phyloP scores from a whole-genome alignment of 2,888 invertebrate species.

The Phlogophora meticulosa region DNA sequence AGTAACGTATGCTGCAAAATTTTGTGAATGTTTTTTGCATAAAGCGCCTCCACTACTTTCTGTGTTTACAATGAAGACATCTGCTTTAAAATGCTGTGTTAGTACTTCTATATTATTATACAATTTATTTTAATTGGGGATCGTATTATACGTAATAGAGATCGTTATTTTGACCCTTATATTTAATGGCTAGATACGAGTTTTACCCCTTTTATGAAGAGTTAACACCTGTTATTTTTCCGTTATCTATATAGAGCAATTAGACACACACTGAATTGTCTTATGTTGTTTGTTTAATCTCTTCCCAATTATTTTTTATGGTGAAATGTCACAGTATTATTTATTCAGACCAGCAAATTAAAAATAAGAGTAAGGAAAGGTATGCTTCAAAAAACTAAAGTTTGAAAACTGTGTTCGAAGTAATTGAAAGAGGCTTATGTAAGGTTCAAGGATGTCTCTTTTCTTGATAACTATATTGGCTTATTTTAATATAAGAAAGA shows the following conservation, averaged over 20 bases:
- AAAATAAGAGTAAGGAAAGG: background rate
- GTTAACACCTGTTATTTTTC: slow-evolving; percentile 54
- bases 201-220: slow-evolving; percentile 27
- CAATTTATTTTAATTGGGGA: slow-evolving; percentile 62
- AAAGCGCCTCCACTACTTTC: slow-evolving; percentile 74
- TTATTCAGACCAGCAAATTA: background rate
- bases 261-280: slow-evolving; percentile 19
- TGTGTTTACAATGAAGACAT: slow-evolving; percentile 81
- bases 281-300: slow-evolving; percentile 6
- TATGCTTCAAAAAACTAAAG: background rate
- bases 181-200: slow-evolving; percentile 39
- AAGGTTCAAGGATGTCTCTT: background rate
- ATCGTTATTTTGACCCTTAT: slow-evolving; percentile 46
- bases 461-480: background rate
- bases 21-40: slow-evolving; percentile 86
- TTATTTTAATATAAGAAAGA: background rate
- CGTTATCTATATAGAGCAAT: slow-evolving; percentile 28
- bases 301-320: slow-evolving; percentile 13
- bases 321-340: too few relatives aligned
- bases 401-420: background rate
- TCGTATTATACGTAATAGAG: slow-evolving; percentile 45
- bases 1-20: slow-evolving; percentile 85
- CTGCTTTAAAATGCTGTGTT: slow-evolving; percentile 71
- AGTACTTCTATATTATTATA: slow-evolving; percentile 47
- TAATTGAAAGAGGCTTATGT: background rate